Evolutionary conservation across 2,113 vertebrate genomes (phyloP).

Genomic region (Donacobius atricapilla): DNA sequence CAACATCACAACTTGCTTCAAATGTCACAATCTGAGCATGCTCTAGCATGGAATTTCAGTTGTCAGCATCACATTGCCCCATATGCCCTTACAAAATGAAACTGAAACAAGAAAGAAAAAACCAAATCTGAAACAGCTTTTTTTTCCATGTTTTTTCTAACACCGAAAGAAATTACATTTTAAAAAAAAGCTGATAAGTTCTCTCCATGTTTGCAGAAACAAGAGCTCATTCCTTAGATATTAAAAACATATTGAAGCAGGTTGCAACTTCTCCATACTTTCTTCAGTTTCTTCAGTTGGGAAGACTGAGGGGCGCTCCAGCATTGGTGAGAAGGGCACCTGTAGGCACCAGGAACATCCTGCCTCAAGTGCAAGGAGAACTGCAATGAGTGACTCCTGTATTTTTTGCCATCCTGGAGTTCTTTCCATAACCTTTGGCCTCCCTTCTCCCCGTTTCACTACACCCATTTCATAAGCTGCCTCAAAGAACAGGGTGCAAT

Average conservation of each 20-base stretch:
- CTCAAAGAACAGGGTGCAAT: not conserved
- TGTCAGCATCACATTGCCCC: not conserved
- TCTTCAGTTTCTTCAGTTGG: not conserved
- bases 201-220: not conserved
- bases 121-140: not conserved
- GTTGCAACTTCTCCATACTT: not conserved
- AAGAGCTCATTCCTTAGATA: not conserved
- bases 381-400: fast-evolving
- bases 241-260: not conserved
- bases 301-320: not conserved
- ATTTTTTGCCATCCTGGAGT: not conserved
- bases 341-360: not conserved
- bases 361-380: not conserved
- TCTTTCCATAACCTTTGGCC: not conserved
- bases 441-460: not conserved
- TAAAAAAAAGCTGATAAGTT: not conserved
- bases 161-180: fast-evolving
- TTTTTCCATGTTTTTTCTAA: not conserved
- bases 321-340: not conserved
- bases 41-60: not conserved
- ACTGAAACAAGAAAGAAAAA: not conserved
- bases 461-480: not conserved
- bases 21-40: not conserved
- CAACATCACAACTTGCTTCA: not conserved
- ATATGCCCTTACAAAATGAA: not conserved